A percentile compares a stretch with the other conserved stretches of the same genome.
Conservation (phyloP, 2,797 vertebrate genomes). For the Podargus strigoides region DNA sequence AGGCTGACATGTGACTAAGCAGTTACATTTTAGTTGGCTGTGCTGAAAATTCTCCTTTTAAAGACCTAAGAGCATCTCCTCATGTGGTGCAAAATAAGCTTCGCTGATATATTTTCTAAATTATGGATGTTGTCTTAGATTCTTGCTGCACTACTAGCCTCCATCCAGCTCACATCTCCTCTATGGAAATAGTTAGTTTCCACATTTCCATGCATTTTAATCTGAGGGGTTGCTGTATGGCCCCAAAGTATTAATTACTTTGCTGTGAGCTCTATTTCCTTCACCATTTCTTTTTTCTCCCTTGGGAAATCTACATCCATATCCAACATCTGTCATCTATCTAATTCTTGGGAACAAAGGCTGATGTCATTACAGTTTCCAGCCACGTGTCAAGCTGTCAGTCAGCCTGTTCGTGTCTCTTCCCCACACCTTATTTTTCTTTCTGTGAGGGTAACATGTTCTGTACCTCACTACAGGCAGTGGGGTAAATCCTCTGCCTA, state of each 20-base stretch:
- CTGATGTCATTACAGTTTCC: background rate
- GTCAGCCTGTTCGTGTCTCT: background rate
- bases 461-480: rapidly evolving
- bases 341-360: background rate
- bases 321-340: background rate
- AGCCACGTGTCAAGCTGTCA: background rate
- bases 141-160: background rate
- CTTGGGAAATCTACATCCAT: background rate
- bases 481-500: background rate
- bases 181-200: background rate
- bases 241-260: background rate
- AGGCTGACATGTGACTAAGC: background rate
- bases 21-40: background rate
- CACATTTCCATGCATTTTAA: background rate
- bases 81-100: background rate
- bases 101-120: background rate
- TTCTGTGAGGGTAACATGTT: background rate
- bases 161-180: background rate
- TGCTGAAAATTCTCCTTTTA: background rate
- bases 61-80: no score
- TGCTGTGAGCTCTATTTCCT: background rate
- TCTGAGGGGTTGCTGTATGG: background rate
- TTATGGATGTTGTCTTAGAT: background rate
- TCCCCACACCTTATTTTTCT: background rate
- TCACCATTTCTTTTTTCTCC: background rate